These are phyloP conservation scores for Nomia melanderi DNA, from an alignment of 1,140 invertebrate species.

Conservation along the genomic window DNA sequence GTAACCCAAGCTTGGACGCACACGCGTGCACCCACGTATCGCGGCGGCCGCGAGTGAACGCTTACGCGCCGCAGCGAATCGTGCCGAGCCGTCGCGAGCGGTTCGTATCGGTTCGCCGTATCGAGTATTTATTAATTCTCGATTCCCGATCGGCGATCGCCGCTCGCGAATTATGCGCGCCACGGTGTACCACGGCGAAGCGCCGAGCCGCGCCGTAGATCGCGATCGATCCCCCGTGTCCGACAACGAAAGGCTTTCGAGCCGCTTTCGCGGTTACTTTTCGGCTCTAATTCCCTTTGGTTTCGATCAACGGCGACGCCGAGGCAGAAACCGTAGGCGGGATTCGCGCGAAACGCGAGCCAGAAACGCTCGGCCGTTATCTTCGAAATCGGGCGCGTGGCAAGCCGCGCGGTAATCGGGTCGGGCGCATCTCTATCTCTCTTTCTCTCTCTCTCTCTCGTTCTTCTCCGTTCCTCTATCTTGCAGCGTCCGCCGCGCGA, in stretches of 20 bases:
- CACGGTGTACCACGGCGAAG: background rate
- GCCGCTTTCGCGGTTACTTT: too few species aligned
- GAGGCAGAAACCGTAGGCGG: background rate
- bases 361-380: constrained; percentile 6
- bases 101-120: constrained; percentile 30
- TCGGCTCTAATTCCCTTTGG: too few species aligned
- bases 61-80: background rate
- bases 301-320: too few species aligned
- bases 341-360: background rate
- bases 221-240: too few species aligned
- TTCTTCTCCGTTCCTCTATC: too few species aligned
- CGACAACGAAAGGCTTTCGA: too few species aligned
- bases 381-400: constrained; percentile 6
- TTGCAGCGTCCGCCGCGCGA: background rate
- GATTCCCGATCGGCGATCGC: too few species aligned
- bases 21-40: constrained; percentile 42
- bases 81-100: constrained; percentile 7
- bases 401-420: background rate
- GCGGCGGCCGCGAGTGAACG: constrained; percentile 8
- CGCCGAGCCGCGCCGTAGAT: background rate
- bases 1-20: constrained; percentile 48
- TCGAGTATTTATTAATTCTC: constrained; percentile 35
- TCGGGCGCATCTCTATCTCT: background rate
- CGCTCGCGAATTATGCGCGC: constrained; percentile 2
- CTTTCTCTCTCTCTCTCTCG: too few species aligned